Evolutionary conservation across 2,113 vertebrate species (phyloP), one percentile per base, ranked within the genome.

Genomic region (Probosciger aterrimus): DNA sequence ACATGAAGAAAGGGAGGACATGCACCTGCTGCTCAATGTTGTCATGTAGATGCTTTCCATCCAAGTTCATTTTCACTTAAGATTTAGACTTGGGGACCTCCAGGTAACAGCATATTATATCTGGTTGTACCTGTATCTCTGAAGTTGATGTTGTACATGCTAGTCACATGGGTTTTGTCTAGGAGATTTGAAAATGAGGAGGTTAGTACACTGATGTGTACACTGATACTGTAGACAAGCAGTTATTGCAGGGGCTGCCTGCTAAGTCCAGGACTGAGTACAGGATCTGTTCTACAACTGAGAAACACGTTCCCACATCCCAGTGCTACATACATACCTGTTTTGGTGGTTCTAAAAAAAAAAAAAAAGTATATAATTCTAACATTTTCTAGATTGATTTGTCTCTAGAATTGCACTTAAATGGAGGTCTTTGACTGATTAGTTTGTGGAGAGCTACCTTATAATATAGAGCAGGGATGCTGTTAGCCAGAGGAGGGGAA

Each of bases 1-100:
- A 18, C 39, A 18, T 0, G 1, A 41, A 65, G 67, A 44, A 41
- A 5, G 39, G 6, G 2, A 0, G 0, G 13, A 3, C 11, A 18
- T 35, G 17, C 18, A 67, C 28, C 64, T 50, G 0, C 41, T 49
- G 19, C 43, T 25, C 9, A 5, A 30, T 17, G 20, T 1, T 63
- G 33, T 16, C 75, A 24, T 1, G 0, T 7, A 31, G 23, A 18
- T 35, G 20, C 6, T 35, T 52, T 83, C 55, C 13, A 18, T 17
- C 14, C 76, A 33, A 24, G 35, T 2, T 27, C 24, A 2, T 41
- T 31, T 18, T 35, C 16, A 7, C 49, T 18, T 57, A 30, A 25
- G 22, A 67, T 2, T 20, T 24, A 7, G 4, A 4, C 60, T 33
- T 2, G 2, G 28, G 44, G 47, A 19, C 37, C 10, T 10, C 31